These are phyloP conservation scores for Brachionus koreanus DNA, from an alignment of 1,140 invertebrate genomes.

Conservation along the genomic window DNA sequence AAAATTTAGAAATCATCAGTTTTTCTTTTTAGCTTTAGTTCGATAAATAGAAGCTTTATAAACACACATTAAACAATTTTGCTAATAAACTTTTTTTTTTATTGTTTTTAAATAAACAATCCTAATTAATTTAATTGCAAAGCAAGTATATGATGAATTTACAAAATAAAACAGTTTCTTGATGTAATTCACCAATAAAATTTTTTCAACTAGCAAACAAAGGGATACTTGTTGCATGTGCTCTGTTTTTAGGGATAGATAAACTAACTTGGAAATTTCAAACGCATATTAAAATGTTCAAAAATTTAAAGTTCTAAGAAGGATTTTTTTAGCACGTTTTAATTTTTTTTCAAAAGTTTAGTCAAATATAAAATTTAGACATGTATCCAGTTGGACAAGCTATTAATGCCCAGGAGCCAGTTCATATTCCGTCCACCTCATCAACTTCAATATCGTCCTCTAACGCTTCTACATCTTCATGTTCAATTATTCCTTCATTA, in stretches of 20 bases:
- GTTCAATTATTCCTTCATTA: neutral
- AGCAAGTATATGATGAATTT: neutral
- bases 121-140: constrained; percentile 22
- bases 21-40: too few species aligned
- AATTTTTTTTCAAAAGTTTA: constrained; percentile 5
- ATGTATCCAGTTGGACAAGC: neutral
- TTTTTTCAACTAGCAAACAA: neutral
- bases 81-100: neutral
- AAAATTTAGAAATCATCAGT: too few species aligned
- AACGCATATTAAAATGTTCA: neutral
- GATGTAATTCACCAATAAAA: neutral
- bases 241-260: neutral
- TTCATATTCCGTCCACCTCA: neutral
- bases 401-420: neutral
- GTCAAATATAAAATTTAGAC: neutral
- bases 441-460: neutral
- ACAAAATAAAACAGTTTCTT: neutral
- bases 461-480: neutral
- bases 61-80: neutral
- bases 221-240: neutral
- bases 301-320: neutral
- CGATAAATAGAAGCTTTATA: too few species aligned
- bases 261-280: neutral
- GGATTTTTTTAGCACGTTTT: neutral
- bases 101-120: neutral